phyloP scores from a whole-genome alignment of 1,140 invertebrate species.

The Ditylenchus dipsaci region DNA sequence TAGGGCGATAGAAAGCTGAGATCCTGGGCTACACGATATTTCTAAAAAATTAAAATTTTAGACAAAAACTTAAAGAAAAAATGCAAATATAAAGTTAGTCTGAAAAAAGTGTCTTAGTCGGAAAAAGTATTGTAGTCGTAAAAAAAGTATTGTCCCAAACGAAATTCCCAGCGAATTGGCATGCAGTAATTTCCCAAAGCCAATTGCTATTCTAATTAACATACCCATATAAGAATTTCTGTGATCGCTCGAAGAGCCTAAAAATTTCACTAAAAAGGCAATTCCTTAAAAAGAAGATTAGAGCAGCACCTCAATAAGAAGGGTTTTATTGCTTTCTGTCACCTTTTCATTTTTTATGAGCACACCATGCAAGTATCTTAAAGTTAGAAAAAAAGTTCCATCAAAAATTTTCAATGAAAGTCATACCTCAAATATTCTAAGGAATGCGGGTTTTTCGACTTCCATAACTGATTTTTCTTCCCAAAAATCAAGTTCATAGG shows the following conservation, averaged over 20 bases:
- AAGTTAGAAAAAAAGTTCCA: constrained; percentile 11
- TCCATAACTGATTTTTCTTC: constrained; percentile 38
- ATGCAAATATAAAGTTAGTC: too few species aligned
- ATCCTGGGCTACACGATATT: too few species aligned
- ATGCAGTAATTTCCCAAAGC: too few species aligned
- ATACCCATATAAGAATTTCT: constrained; percentile 91
- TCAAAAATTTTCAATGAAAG: background rate
- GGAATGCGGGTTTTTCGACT: constrained; percentile 56
- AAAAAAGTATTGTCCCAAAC: too few species aligned
- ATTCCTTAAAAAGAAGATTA: constrained; percentile 13
- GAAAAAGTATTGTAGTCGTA: too few species aligned
- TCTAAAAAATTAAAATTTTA: too few species aligned
- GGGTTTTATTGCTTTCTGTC: constrained; percentile 83
- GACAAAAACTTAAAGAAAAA: too few species aligned
- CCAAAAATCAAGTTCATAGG: too few species aligned
- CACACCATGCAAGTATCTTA: constrained; percentile 83
- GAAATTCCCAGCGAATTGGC: too few species aligned
- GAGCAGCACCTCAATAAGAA: constrained; percentile 85
- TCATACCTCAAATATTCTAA: constrained; percentile 56
- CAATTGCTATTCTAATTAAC: too few species aligned
- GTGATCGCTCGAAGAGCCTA: constrained; percentile 69
- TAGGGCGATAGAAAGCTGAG: too few species aligned
- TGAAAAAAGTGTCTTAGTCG: too few species aligned
- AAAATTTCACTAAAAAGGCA: constrained; percentile 17
- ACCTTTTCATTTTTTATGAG: constrained; percentile 93